Percentiles rank a stretch among this genome's conserved stretches.
Evolutionary conservation across 2,113 vertebrate genomes (phyloP).

Genomic region (Mugil cephalus): DNA sequence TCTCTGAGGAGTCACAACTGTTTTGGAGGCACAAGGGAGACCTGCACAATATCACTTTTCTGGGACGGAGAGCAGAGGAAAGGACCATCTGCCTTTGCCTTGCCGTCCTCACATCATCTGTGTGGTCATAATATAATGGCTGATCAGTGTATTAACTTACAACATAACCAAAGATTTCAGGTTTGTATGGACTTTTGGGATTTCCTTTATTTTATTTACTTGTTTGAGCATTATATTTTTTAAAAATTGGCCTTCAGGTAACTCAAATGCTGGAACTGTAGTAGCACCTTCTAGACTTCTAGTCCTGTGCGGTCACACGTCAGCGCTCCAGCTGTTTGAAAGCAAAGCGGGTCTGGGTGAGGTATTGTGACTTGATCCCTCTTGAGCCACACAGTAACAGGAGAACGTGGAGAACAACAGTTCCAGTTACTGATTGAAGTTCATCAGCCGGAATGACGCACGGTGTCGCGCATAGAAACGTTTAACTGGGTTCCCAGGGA

Average conservation of each 20-base stretch:
- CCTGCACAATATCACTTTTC: conserved; percentile 5
- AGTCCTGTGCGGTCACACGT: neutral
- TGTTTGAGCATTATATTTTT: neutral
- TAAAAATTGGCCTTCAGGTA: neutral
- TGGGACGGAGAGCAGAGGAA: conserved; percentile 2
- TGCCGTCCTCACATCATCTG: conserved; percentile 51
- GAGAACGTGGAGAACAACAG: conserved; percentile 63
- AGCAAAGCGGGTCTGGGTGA: conserved; percentile 14
- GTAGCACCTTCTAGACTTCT: neutral
- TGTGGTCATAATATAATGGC: no score
- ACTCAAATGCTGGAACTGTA: conserved; percentile 4
- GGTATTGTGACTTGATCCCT: conserved; percentile 58
- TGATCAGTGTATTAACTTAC: no score
- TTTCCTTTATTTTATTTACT: neutral
- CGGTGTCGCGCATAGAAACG: conserved; percentile 10
- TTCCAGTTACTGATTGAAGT: conserved; percentile 65
- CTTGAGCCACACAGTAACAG: conserved; percentile 41
- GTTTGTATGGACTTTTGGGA: no score
- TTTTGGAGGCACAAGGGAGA: no score
- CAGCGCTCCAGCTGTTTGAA: conserved; percentile 41
- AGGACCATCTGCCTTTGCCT: conserved; percentile 44
- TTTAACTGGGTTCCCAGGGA: conserved; percentile 41
- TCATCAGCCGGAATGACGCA: conserved; percentile 71
- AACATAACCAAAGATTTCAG: no score
- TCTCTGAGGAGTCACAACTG: no score